Percentiles rank a stretch among this genome's conserved stretches.
Conservation (phyloP, 2,113 vertebrate genomes). For the Verasper variegatus region DNA sequence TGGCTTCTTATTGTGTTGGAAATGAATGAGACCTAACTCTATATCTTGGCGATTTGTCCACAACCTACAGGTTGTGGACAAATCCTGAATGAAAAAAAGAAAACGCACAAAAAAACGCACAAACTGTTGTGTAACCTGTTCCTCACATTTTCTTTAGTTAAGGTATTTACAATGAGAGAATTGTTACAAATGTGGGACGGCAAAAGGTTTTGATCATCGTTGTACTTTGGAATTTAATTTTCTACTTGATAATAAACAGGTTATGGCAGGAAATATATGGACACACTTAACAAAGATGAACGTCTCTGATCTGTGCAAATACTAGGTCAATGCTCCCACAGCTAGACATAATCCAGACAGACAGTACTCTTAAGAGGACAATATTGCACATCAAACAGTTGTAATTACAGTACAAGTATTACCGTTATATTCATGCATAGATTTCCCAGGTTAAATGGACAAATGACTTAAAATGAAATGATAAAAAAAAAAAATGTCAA, state of each 20-base stretch:
- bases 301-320: conserved; percentile 60
- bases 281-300: conserved; percentile 42
- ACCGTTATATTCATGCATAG: conserved; percentile 75
- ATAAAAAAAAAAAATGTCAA: conserved; percentile 38
- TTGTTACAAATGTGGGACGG: background rate
- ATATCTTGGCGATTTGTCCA: too few species aligned
- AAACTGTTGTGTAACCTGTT: too few species aligned
- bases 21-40: background rate
- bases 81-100: too few species aligned
- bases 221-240: conserved; percentile 3
- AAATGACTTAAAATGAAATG: conserved; percentile 48
- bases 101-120: too few species aligned
- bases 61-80: too few species aligned
- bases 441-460: conserved; percentile 49
- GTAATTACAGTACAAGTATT: conserved; percentile 59
- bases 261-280: conserved; percentile 34
- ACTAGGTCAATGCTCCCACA: conserved; percentile 38
- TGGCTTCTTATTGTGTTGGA: background rate
- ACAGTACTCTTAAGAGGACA: conserved; percentile 48
- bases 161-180: conserved; percentile 36
- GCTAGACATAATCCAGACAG: conserved; percentile 39
- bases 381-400: conserved; percentile 68
- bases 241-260: background rate
- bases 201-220: conserved; percentile 12
- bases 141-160: conserved; percentile 24